phyloP scores from a whole-genome alignment of 2,113 vertebrate genomes.

The Crypturellus undulatus region DNA sequence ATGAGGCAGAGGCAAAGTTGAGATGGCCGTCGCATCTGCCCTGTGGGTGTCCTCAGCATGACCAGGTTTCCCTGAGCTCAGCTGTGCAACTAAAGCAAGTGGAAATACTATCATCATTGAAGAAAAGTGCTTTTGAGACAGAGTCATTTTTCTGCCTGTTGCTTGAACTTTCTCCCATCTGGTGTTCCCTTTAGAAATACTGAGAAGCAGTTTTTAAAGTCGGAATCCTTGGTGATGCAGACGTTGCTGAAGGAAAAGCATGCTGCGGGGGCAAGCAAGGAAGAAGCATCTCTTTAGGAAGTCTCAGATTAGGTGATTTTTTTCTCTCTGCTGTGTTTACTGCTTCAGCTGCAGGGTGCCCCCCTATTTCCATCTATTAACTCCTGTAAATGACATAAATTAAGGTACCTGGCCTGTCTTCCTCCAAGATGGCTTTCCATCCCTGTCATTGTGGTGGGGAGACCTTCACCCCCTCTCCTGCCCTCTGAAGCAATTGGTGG shows the following conservation, averaged over 20 bases:
- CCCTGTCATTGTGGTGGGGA: background rate
- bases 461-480: background rate
- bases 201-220: background rate
- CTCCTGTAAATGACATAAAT: background rate
- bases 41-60: accelerated
- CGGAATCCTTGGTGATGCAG: accelerated
- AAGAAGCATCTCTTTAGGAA: background rate
- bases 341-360: background rate
- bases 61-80: background rate
- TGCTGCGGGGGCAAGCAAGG: background rate
- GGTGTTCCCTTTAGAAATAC: background rate
- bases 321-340: background rate
- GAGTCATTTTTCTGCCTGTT: background rate
- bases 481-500: background rate
- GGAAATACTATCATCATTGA: background rate
- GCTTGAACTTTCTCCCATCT: background rate
- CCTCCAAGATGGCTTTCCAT: background rate
- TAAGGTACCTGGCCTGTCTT: background rate
- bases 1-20: background rate
- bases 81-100: background rate
- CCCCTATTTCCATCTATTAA: background rate
- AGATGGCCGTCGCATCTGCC: background rate
- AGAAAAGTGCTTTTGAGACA: background rate
- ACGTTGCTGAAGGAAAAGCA: background rate
- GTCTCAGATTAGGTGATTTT: background rate